Conservation (phyloP, 2,797 vertebrate species). For the Ispidina lecontei region DNA sequence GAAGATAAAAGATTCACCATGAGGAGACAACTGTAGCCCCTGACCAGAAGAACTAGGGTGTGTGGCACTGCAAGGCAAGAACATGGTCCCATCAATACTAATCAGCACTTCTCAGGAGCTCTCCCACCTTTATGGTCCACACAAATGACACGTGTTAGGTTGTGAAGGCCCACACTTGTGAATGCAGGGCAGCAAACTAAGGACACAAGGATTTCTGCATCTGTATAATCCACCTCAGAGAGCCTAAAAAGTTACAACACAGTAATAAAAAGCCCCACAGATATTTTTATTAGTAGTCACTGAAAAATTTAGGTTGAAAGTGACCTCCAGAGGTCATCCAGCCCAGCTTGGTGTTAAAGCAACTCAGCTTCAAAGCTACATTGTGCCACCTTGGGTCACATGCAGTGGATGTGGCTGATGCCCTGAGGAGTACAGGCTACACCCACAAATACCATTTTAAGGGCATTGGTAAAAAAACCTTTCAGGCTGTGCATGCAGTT, state of each 20-base stretch:
- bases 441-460: neutral
- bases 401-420: neutral
- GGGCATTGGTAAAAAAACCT: neutral
- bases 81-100: neutral
- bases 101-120: neutral
- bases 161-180: neutral
- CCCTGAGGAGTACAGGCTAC: neutral
- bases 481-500: neutral
- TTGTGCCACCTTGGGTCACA: neutral
- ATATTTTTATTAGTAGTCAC: neutral
- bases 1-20: no score
- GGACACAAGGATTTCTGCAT: neutral
- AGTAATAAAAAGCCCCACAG: neutral
- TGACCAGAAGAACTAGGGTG: neutral
- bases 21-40: neutral
- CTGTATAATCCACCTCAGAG: neutral
- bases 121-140: neutral
- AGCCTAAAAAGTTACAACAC: neutral
- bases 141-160: neutral
- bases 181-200: neutral
- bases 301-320: neutral
- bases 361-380: neutral
- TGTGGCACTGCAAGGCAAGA: neutral
- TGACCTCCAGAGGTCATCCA: neutral
- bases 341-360: neutral